Conservation (phyloP, 2,113 vertebrate genomes). For the Ammodytes dubius region DNA sequence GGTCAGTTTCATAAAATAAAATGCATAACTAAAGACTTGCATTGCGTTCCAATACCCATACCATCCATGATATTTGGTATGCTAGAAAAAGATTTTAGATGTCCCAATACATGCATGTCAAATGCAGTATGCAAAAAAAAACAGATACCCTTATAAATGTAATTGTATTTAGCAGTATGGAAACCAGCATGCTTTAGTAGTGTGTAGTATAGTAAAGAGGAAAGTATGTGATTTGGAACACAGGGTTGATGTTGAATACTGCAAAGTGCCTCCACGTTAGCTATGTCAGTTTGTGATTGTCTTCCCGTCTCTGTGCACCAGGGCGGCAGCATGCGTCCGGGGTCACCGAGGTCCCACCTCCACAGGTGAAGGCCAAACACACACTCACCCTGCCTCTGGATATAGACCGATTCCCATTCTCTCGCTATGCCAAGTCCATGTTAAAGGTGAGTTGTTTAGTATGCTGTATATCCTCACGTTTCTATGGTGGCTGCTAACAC, state of each 20-base stretch:
- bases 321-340: constrained; percentile 70
- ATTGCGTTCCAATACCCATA: no score
- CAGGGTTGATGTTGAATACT: no score
- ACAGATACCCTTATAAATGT: no score
- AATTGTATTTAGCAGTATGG: no score
- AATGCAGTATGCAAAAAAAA: no score
- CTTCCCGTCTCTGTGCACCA: constrained; percentile 41
- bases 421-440: constrained; percentile 85
- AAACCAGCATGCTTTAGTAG: no score
- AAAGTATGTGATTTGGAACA: no score
- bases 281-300: constrained; percentile 31
- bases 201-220: no score
- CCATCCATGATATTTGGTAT: no score
- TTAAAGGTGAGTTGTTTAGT: constrained; percentile 84
- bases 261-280: not conserved
- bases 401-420: constrained; percentile 89
- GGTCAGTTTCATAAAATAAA: constrained; percentile 77
- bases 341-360: constrained; percentile 85
- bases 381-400: constrained; percentile 82
- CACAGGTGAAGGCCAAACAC: constrained; percentile 87
- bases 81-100: no score
- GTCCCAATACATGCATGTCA: no score
- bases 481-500: not conserved
- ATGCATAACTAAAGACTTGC: no score
- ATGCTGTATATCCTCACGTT: not conserved